Conservation (phyloP, 2,797 vertebrate genomes). For the Hafferia zeledoni region DNA sequence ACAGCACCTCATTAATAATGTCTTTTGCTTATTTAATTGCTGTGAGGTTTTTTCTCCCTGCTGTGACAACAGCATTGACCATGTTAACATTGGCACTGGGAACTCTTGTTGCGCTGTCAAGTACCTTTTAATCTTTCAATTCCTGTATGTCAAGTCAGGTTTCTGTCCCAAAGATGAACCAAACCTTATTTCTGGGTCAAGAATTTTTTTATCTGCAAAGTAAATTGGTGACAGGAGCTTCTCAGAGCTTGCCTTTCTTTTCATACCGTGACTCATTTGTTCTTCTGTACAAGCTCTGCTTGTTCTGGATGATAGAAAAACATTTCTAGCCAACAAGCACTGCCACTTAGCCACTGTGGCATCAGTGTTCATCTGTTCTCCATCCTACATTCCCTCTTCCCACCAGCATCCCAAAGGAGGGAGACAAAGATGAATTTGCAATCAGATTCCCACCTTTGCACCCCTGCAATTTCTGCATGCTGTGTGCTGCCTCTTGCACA, state of each 20-base stretch:
- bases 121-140: slow-evolving; percentile 27
- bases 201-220: background rate
- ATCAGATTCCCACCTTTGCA: background rate
- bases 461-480: background rate
- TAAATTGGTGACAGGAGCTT: slow-evolving; percentile 7
- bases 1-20: background rate
- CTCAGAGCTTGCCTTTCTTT: background rate
- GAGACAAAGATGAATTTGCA: background rate
- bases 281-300: background rate
- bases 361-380: background rate
- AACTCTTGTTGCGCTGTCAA: slow-evolving; percentile 6
- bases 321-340: background rate
- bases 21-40: slow-evolving; percentile 27
- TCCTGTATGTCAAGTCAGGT: background rate
- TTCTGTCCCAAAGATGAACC: slow-evolving; percentile 7
- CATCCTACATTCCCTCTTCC: background rate
- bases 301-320: background rate
- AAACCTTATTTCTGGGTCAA: slow-evolving; percentile 12
- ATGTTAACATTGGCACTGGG: background rate
- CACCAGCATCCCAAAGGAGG: background rate
- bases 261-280: background rate
- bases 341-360: background rate
- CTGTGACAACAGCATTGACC: slow-evolving; percentile 2
- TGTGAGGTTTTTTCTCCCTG: background rate
- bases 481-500: background rate